phyloP scores from a whole-genome alignment of 2,113 vertebrate genomes.

The Marmota monax region DNA sequence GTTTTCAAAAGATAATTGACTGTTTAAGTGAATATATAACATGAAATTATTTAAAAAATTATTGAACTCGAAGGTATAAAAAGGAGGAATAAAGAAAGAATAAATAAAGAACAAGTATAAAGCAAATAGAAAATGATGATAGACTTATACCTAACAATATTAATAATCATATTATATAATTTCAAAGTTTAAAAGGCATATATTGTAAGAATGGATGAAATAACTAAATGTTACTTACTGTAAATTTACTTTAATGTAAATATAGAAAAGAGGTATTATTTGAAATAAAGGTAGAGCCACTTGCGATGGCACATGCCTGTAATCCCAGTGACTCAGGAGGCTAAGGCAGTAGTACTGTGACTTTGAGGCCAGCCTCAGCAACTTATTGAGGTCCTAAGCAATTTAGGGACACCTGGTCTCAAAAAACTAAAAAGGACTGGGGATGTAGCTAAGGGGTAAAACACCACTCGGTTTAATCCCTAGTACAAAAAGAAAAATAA shows the following conservation, averaged over 20 bases:
- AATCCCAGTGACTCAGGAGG: no score
- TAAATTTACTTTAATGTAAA: background rate
- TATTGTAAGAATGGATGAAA: background rate
- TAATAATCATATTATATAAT: background rate
- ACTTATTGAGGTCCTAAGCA: no score
- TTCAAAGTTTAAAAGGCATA: background rate
- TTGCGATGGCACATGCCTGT: no score
- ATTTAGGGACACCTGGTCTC: no score
- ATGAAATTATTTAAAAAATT: background rate
- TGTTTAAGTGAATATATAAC: background rate
- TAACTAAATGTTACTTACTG: background rate
- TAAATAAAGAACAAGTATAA: no score
- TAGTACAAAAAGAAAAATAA: background rate
- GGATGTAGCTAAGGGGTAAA: background rate
- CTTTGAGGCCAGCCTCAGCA: no score
- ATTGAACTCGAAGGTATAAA: background rate
- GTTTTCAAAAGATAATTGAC: background rate
- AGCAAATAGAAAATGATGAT: background rate
- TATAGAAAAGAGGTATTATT: background rate
- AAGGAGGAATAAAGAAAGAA: background rate
- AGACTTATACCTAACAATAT: background rate
- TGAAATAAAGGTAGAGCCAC: background rate
- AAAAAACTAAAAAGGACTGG: background rate
- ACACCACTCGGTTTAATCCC: background rate
- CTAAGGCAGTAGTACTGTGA: no score